Conservation (phyloP, 2,113 vertebrate genomes). For the Lamprologus sp. region DNA sequence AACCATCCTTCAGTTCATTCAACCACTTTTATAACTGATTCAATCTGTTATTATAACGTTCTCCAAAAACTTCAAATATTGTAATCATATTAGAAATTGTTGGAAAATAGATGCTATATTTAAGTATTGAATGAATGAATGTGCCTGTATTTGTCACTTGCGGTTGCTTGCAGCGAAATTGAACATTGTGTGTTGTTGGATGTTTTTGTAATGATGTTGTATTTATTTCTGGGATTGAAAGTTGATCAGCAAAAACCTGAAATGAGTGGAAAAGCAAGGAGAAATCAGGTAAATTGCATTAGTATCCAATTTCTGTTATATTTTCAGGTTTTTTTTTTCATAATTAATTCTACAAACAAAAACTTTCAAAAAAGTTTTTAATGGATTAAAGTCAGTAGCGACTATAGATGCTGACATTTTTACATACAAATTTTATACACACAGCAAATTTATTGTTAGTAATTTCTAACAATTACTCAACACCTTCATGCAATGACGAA, state of each 20-base stretch:
- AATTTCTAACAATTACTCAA: not conserved
- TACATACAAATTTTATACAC: not conserved
- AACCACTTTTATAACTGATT: not conserved
- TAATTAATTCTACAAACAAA: not conserved
- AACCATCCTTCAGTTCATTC: not conserved
- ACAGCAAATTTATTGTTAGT: not conserved
- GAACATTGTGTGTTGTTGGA: not conserved
- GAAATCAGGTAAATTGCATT: not conserved
- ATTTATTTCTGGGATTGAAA: not conserved
- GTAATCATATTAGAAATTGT: not conserved
- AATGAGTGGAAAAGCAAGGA: not conserved
- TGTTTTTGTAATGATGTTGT: not conserved
- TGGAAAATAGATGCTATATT: not conserved
- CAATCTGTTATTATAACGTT: not conserved
- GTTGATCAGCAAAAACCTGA: not conserved
- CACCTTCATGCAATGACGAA: not conserved
- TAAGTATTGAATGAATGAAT: not conserved
- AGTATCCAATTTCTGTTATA: not conserved
- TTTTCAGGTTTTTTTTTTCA: rapidly evolving
- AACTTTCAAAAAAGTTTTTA: not conserved
- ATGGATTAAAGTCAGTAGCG: not conserved
- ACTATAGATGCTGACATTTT: not conserved
- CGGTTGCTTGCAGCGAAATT: not conserved
- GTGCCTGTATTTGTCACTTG: not conserved
- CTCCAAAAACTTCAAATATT: not conserved